Evolutionary conservation across 2,113 vertebrate species (phyloP).

Genomic region (Cavia aperea): DNA sequence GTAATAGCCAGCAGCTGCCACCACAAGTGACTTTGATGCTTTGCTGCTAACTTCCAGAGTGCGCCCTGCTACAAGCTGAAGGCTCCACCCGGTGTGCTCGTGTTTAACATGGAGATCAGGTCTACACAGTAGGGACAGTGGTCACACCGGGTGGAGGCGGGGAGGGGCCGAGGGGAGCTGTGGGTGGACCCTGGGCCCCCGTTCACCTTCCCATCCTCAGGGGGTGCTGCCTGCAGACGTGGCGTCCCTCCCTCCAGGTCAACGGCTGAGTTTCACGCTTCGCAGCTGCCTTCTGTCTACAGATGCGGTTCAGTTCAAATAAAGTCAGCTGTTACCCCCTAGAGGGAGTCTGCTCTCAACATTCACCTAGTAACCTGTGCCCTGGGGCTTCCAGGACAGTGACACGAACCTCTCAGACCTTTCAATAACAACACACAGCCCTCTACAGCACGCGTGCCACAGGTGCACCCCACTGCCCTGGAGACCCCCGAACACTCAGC

Average conservation of each 20-base stretch:
- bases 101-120: neutral
- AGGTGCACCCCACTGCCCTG: neutral
- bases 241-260: neutral
- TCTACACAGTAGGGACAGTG: neutral
- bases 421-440: neutral
- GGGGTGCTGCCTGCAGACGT: neutral
- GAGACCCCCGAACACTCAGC: neutral
- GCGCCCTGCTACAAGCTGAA: neutral
- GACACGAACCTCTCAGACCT: neutral
- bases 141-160: neutral
- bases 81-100: neutral
- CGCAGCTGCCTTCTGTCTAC: neutral
- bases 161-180: neutral
- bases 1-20: neutral
- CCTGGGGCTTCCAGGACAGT: neutral
- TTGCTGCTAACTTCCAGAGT: neutral
- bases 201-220: neutral
- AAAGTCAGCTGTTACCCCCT: neutral
- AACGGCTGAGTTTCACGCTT: neutral
- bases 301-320: neutral
- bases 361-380: neutral
- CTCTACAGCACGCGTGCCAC: neutral
- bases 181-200: neutral
- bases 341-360: neutral
- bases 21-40: neutral